Evolutionary conservation across 2,113 vertebrate genomes (phyloP).

Genomic region (Psittacara wagleri): DNA sequence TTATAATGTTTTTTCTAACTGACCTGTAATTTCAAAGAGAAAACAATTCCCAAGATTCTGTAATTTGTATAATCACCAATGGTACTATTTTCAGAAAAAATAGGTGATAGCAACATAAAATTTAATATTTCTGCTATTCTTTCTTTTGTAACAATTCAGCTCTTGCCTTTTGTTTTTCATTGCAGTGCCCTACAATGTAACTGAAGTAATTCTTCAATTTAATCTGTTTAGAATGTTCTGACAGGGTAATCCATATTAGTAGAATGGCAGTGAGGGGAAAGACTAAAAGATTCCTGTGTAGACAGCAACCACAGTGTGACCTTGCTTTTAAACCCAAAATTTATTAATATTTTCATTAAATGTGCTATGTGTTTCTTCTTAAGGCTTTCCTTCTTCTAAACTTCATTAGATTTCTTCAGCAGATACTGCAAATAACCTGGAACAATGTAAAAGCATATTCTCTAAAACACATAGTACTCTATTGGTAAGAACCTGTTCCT

Average conservation of each 20-base stretch:
- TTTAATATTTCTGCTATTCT: neutral
- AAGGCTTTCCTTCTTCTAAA: neutral
- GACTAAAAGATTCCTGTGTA: neutral
- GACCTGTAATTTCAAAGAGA: neutral
- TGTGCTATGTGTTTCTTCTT: neutral
- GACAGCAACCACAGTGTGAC: neutral
- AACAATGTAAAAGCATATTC: neutral
- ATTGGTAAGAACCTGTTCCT: neutral
- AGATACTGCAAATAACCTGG: neutral
- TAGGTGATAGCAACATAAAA: neutral
- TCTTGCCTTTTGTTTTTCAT: constrained; percentile 43
- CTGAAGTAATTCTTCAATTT: neutral
- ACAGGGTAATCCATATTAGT: neutral
- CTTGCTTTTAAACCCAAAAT: neutral
- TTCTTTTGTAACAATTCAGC: neutral
- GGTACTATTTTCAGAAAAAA: neutral
- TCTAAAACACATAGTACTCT: neutral
- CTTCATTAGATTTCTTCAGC: constrained; percentile 7
- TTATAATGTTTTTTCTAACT: neutral
- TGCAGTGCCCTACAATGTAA: constrained; percentile 44
- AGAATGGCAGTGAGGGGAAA: neutral
- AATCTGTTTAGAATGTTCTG: neutral
- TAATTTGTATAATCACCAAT: neutral
- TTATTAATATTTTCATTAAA: neutral
- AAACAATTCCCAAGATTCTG: neutral